These are phyloP conservation scores for Bujurquina vittata DNA, from an alignment of 2,113 vertebrate genomes.

Conservation along the genomic window DNA sequence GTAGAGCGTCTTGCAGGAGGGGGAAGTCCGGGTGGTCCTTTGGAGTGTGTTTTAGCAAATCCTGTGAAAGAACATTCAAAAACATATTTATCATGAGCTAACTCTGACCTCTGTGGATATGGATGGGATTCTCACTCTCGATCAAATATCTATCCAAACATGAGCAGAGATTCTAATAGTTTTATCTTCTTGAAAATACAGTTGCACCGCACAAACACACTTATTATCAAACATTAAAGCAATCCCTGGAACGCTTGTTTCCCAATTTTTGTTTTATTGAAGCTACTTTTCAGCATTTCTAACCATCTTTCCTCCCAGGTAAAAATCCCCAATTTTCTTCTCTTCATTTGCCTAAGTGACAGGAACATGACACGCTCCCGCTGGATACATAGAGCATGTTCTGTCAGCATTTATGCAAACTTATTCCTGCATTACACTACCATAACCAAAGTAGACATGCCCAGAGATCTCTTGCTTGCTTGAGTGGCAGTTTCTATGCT, in stretches of 20 bases:
- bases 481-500: background rate
- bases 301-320: conserved; percentile 20
- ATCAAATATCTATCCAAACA: background rate
- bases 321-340: conserved; percentile 7
- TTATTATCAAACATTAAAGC: background rate
- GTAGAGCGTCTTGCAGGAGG: conserved; percentile 93
- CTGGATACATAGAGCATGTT: background rate
- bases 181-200: background rate
- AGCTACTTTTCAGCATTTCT: conserved; percentile 21
- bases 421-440: background rate
- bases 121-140: background rate
- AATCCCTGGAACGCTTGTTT: conserved; percentile 23
- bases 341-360: conserved; percentile 23
- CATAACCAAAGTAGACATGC: background rate
- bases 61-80: conserved; percentile 74
- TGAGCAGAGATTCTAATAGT: background rate
- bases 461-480: background rate
- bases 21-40: conserved; percentile 97
- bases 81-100: background rate
- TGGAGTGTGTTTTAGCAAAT: conserved; percentile 96
- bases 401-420: conserved; percentile 40
- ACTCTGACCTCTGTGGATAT: background rate
- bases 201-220: background rate
- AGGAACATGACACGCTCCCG: conserved; percentile 1
- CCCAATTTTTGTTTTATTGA: background rate